Base-by-base conservation (phyloP, 2,888 invertebrate genomes). In the Lacanobia wlatinum region DNA sequence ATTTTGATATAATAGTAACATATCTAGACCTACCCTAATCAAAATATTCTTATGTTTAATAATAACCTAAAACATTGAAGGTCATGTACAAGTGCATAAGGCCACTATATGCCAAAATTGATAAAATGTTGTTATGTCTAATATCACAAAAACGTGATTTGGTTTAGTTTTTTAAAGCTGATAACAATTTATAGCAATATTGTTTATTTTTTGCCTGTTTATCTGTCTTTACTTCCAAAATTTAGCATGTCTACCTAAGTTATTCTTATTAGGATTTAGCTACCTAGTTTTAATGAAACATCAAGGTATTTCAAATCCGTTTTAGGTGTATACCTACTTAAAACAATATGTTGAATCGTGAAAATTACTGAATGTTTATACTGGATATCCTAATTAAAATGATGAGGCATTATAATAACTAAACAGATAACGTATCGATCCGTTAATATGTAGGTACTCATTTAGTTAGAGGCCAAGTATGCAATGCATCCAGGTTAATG, bases 401-500 rank as follows among this genome's bases (percentile, higher is more conserved):
- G n/a, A 50, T 34, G 21, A 28, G 16, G 16, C 28, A 12, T 40
- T 0, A 21, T 28, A 64, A 5, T 28, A 50, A 28, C 23, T 12
- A 10, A 58, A 28, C 8, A 18, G 10, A 59, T 58, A 52, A 65
- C 23, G 14, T 10, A 5, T n/a, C 1, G 2, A 34, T 34, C 5
- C 6, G 28, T 12, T n/a, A n/a, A 12, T 14, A 12, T 58, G 50
- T 68, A 53, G 38, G 12, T 59, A 40, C 12, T 8, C 38, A 21
- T 52, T 46, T 21, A 62, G n/a, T 67, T 56, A 38, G 52, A 52
- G 38, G 46, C 69, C 46, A 76, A 52, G 56, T 28, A 56, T 34
- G 23, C 34, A 48, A 64, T 60, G 55, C 53, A 50, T 76, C 18
- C 60, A 28, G 46, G 21, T 76, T 48, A 52, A 70, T 76, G 23